Conservation (phyloP, 2,888 invertebrate species). For the Hanleya hanleyi region DNA sequence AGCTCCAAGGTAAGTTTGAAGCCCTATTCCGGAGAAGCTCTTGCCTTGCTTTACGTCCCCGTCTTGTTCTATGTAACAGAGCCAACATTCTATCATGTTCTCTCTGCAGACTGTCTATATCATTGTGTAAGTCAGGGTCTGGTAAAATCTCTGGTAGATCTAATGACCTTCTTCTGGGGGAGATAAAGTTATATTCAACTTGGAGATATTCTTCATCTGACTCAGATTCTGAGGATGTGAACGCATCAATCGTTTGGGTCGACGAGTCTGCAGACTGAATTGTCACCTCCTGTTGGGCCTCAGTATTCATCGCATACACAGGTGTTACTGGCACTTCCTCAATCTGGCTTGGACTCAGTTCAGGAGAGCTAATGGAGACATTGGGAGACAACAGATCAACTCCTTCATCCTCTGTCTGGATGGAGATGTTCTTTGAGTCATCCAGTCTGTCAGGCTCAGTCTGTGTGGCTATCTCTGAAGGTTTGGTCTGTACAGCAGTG, state of each 20-base stretch:
- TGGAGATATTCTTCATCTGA: no score
- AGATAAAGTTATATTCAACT: no score
- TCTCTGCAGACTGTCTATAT: slow-evolving; percentile 54
- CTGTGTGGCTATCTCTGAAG: slow-evolving; percentile 4
- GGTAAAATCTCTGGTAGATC: background rate
- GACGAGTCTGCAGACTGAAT: no score
- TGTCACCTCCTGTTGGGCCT: no score
- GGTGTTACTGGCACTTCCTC: no score
- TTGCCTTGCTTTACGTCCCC: background rate
- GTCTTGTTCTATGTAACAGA: slow-evolving; percentile 39
- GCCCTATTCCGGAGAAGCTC: background rate
- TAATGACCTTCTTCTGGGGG: no score
- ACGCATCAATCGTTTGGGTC: no score
- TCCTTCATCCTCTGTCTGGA: slow-evolving; percentile 33
- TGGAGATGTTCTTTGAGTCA: slow-evolving; percentile 28
- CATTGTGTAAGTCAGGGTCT: slow-evolving; percentile 31
- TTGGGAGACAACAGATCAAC: background rate
- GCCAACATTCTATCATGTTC: slow-evolving; percentile 62
- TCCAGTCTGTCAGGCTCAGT: background rate
- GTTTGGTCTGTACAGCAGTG: slow-evolving; percentile 32
- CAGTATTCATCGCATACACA: no score
- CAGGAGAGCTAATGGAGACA: background rate
- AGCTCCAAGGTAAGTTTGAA: background rate
- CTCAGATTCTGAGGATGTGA: no score
- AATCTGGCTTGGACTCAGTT: background rate